phyloP scores from a whole-genome alignment of 2,113 vertebrate species.

The Phrynosoma blainvillii region DNA sequence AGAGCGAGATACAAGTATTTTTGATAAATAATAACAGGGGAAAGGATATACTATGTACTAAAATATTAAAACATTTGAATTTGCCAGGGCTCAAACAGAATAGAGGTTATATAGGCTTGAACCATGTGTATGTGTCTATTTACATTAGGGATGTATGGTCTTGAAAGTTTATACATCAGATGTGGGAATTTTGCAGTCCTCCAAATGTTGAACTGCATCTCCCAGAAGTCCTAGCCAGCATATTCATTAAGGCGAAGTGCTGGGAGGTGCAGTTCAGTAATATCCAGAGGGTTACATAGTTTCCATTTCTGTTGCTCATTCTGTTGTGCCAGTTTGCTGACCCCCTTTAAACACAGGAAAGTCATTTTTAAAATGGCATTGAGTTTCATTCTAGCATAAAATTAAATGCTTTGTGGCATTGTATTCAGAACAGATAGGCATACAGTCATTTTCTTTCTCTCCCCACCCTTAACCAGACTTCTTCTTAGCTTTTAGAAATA shows the following conservation, averaged over 20 bases:
- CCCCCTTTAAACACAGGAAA: too few relatives aligned
- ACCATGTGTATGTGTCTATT: neutral
- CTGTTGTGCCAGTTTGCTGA: neutral
- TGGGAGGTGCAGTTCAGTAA: too few relatives aligned
- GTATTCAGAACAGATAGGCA: neutral
- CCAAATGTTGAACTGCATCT: too few relatives aligned
- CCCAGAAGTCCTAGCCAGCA: too few relatives aligned
- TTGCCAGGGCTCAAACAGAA: neutral
- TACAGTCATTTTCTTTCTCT: neutral
- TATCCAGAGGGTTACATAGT: too few relatives aligned
- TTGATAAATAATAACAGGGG: too few relatives aligned
- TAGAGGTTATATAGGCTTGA: neutral
- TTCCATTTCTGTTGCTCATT: neutral
- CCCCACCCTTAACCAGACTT: neutral
- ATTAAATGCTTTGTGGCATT: neutral
- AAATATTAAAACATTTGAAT: neutral
- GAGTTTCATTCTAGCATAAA: neutral
- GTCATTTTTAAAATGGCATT: neutral
- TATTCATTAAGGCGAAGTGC: too few relatives aligned
- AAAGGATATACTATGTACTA: too few relatives aligned
- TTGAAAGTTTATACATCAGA: neutral
- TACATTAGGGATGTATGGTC: neutral
- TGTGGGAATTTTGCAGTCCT: too few relatives aligned
- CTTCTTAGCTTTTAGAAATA: neutral
- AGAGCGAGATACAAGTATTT: too few relatives aligned